phyloP scores from a whole-genome alignment of 2,113 vertebrate genomes.

The Himantopus leucocephalus region DNA sequence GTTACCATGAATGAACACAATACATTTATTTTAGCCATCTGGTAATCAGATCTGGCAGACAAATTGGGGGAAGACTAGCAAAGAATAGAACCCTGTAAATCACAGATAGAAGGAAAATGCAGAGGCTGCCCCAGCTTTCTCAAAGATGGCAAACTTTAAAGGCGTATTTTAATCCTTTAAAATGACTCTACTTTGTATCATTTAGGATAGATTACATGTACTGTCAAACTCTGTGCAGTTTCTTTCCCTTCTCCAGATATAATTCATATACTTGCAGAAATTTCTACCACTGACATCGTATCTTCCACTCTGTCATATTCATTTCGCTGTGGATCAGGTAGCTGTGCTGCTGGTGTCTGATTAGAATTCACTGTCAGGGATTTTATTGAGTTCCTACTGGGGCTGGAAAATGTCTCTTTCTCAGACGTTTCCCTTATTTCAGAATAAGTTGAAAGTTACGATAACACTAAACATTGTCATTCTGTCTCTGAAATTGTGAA shows the following conservation, averaged over 20 bases:
- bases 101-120: not conserved
- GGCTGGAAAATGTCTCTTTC: not conserved
- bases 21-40: conserved; percentile 54
- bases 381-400: conserved; percentile 18
- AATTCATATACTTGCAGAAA: conserved; percentile 11
- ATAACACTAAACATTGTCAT: not conserved
- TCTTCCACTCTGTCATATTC: conserved; percentile 27
- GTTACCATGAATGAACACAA: conserved; percentile 41
- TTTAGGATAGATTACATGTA: not conserved
- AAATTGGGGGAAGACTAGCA: conserved; percentile 6
- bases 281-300: conserved; percentile 25
- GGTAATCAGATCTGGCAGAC: conserved; percentile 43
- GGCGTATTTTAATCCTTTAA: conserved; percentile 12
- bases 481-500: not conserved
- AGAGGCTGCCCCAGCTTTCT: not conserved
- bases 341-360: conserved; percentile 24
- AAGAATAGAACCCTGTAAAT: conserved; percentile 38
- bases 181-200: not conserved
- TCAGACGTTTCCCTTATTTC: not conserved
- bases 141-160: not conserved
- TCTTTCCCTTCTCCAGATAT: not conserved
- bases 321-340: not conserved
- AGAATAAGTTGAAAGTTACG: not conserved
- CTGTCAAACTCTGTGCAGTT: conserved; percentile 11
- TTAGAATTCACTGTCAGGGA: conserved; percentile 28